Base-by-base conservation (phyloP, 2,888 invertebrate species). In the Rutpela maculata region DNA sequence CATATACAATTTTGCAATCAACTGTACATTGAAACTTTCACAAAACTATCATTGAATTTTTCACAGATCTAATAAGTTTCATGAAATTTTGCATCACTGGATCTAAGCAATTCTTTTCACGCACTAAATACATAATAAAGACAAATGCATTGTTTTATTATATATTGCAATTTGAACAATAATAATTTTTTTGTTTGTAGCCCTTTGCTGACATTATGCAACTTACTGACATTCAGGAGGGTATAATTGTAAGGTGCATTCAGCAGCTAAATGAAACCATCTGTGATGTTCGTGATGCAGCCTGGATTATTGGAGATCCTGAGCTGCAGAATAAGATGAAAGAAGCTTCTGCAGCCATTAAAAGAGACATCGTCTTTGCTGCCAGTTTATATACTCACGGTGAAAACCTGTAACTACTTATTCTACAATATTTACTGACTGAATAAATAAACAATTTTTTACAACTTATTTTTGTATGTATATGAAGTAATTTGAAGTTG, bases 281-380 rank as follows among this genome's bases (percentile, higher is more conserved):
- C 83, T 92, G 94, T 60, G 91, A 99, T 89, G 97, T 99, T 0
- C 95, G 96, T 87, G 97, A 97, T 84, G 99, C 98, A 0, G 98
- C 99, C 0, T 93, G 95, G 78, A 95, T 97, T 43, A 96, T 99
- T 78, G 99, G 99, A 0, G 97, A 99, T 90, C 96, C 98, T 0
- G 95, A 95, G 12, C 91, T 99, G 3, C 95, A 95, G 86, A 94
- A 94, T 79, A 99, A 98, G 91, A 99, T 99, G 97, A 96, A 98
- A 89, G 97, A 97, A 88, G 97, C 98, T 0, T 97, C 97, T 0
- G 93, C 94, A 2, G 94, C 96, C 60, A 98, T 99, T 81, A 98
- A 98, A 89, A 92, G 99, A 77, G 99, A 99, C 89, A 99, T 99
- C 86, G 99, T 99, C 0, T 99, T 99, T 89, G 97, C 99, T 22